Evolutionary conservation across 2,797 vertebrate species (phyloP).

Genomic region (Oreortyx pictus): DNA sequence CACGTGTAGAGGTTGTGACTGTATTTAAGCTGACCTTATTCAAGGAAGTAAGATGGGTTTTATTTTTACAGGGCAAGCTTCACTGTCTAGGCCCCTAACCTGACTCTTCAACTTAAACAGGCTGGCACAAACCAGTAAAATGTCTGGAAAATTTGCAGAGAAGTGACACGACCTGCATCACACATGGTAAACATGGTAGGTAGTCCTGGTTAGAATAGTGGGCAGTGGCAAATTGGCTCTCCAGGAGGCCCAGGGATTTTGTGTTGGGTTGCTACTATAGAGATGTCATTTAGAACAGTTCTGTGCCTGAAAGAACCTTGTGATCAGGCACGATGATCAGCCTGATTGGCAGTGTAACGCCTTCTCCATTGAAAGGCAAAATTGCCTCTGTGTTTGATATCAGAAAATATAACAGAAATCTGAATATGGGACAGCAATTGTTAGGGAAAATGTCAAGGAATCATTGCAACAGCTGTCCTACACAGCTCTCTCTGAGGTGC

Average conservation of each 20-base stretch:
- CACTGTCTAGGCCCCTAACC: background rate
- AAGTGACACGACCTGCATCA: background rate
- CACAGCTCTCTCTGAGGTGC: background rate
- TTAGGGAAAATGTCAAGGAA: background rate
- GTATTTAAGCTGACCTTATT: background rate
- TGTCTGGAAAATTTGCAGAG: background rate
- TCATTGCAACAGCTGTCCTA: background rate
- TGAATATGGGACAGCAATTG: background rate
- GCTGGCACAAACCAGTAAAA: background rate
- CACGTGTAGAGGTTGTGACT: rapidly evolving
- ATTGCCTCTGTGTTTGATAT: background rate
- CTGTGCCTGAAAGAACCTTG: background rate
- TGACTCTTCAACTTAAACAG: background rate
- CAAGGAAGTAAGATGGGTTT: background rate
- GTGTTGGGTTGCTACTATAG: background rate
- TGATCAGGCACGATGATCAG: background rate
- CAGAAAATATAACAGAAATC: background rate
- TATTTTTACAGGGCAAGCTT: background rate
- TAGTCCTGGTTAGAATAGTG: background rate
- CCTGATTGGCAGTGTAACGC: background rate
- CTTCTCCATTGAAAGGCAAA: background rate
- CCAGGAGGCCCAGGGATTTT: background rate
- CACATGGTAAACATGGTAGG: background rate
- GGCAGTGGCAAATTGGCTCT: background rate
- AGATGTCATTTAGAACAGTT: background rate